Conservation (phyloP, 2,888 invertebrate species). For the Hypselothyrea guttata region DNA sequence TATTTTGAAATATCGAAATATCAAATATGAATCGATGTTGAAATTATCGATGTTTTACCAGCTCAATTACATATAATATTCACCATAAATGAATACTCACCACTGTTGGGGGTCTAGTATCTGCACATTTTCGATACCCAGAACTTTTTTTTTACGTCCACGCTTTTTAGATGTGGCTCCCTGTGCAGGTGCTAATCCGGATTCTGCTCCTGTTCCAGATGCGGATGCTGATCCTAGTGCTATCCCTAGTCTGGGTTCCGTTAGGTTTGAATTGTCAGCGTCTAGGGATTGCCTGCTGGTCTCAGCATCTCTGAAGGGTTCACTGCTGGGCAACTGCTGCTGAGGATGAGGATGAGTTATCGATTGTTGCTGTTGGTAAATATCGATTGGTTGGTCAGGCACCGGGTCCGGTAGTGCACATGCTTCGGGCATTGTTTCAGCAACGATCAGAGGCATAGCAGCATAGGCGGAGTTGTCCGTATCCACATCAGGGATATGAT, state of each 20-base stretch:
- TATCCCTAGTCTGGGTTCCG: not conserved
- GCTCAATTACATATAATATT: too few species aligned
- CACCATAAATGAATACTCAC: slow-evolving; percentile 33
- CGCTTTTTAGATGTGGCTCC: slow-evolving; percentile 87
- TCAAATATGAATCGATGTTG: too few species aligned
- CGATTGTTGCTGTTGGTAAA: slow-evolving; percentile 40
- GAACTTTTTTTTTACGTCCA: slow-evolving; percentile 92
- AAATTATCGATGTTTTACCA: too few species aligned
- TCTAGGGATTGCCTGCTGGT: slow-evolving; percentile 20
- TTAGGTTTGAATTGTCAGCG: slow-evolving; percentile 18
- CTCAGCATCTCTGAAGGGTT: slow-evolving; percentile 8
- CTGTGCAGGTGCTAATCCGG: slow-evolving; percentile 81
- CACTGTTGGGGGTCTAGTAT: slow-evolving; percentile 33
- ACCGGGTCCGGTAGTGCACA: slow-evolving; percentile 1
- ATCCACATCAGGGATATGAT: too few species aligned
- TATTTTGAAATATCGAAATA: too few species aligned
- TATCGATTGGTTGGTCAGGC: slow-evolving; percentile 19
- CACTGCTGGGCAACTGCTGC: slow-evolving; percentile 10
- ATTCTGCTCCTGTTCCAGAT: slow-evolving; percentile 3
- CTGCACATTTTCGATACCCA: slow-evolving; percentile 26
- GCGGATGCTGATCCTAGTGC: too few species aligned
- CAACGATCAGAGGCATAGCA: not conserved
- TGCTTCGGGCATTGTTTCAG: slow-evolving; percentile 11
- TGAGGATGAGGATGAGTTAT: slow-evolving; percentile 15
- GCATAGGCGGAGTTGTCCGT: slow-evolving; percentile 1